Evolutionary conservation across 2,797 vertebrate species (phyloP).

Genomic region (Pyrocephalus nanus): DNA sequence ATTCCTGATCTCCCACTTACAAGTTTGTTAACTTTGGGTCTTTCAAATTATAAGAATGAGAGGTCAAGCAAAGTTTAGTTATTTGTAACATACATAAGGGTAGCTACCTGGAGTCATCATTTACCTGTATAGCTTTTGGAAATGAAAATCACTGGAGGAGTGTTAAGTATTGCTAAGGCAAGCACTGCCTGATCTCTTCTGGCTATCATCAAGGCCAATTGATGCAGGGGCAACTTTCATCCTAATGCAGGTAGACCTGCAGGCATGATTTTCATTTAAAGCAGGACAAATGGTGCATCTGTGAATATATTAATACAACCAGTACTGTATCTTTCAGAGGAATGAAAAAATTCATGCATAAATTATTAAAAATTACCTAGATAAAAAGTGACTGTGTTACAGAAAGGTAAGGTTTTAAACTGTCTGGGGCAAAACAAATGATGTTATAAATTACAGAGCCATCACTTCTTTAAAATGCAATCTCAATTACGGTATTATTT

Average conservation of each 20-base stretch:
- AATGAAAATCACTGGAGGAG: not conserved
- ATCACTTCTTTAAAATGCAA: not conserved
- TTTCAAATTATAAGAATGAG: not conserved
- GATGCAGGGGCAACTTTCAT: not conserved
- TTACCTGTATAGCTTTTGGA: not conserved
- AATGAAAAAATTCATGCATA: not conserved
- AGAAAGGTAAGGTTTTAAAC: conserved; percentile 13
- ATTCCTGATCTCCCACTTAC: not conserved
- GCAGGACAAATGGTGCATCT: not conserved
- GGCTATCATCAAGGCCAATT: not conserved
- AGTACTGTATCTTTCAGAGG: not conserved
- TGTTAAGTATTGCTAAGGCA: not conserved
- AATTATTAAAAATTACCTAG: not conserved
- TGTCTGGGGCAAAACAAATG: not conserved
- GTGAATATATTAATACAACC: not conserved
- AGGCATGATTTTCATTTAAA: not conserved
- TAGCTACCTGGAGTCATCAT: not conserved
- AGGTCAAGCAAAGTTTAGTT: not conserved
- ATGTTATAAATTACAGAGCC: not conserved
- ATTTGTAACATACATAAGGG: not conserved
- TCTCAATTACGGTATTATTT: conserved; percentile 9
- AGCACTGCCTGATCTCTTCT: not conserved
- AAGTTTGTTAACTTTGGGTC: not conserved
- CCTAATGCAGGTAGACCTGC: not conserved
- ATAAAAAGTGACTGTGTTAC: not conserved